A percentile compares a stretch with the other conserved stretches of the same genome.
These are phyloP conservation scores for Gonioctena quinquepunctata DNA, from an alignment of 1,140 invertebrate genomes.

Conservation along the genomic window DNA sequence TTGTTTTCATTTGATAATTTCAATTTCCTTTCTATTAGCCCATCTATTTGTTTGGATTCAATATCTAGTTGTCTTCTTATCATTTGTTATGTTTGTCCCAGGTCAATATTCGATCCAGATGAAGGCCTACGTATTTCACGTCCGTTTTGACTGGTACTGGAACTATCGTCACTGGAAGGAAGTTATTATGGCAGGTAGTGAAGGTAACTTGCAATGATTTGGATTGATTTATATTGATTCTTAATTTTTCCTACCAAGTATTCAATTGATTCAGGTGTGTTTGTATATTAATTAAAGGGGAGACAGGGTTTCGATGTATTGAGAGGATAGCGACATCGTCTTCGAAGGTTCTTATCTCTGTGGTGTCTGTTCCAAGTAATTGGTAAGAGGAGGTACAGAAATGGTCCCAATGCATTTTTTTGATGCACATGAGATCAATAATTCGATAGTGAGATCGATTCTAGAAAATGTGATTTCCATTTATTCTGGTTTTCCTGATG, in stretches of 20 bases:
- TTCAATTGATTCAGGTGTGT: not conserved
- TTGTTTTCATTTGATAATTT: slow-evolving; percentile 41
- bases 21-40: slow-evolving; percentile 37
- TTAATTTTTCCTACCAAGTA: not conserved
- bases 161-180: slow-evolving; percentile 3
- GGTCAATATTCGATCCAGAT: slow-evolving; percentile 31
- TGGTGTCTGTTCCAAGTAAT: slow-evolving; percentile 28
- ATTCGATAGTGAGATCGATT: too few species aligned
- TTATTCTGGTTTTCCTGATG: too few species aligned
- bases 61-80: slow-evolving; percentile 17
- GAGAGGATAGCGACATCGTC: slow-evolving; percentile 42
- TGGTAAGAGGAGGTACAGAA: too few species aligned
- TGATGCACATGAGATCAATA: too few species aligned
- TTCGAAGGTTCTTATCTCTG: slow-evolving; percentile 33
- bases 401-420: too few species aligned
- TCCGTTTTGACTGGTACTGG: not conserved
- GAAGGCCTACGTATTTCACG: slow-evolving; percentile 30
- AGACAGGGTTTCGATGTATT: not conserved
- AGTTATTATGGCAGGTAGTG: not conserved
- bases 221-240: not conserved
- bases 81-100: slow-evolving; percentile 24
- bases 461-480: too few species aligned
- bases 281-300: not conserved
- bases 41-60: slow-evolving; percentile 26
- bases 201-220: slow-evolving; percentile 3